phyloP scores from a whole-genome alignment of 2,888 invertebrate genomes.

The Stenolophus ochropezus region DNA sequence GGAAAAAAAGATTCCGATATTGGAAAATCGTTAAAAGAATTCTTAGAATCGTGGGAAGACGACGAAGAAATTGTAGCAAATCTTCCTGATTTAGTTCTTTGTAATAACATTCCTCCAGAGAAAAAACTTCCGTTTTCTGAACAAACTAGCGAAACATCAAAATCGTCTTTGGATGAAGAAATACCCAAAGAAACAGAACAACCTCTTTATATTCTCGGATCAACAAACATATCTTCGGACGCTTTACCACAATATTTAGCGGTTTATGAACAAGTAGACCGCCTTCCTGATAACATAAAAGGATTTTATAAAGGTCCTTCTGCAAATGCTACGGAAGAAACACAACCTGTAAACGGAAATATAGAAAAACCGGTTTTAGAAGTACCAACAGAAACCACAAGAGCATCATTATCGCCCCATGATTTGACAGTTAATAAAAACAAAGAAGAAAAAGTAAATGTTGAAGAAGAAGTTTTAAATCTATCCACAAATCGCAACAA shows the following conservation, averaged over 20 bases:
- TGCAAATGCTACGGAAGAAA: background rate
- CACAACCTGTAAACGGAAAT: background rate
- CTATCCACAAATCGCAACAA: constrained; percentile 49
- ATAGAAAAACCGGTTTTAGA: background rate
- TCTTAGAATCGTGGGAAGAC: constrained; percentile 57
- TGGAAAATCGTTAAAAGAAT: constrained; percentile 52
- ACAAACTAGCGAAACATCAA: constrained; percentile 20
- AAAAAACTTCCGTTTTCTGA: constrained; percentile 18
- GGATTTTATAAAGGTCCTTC: constrained; percentile 43
- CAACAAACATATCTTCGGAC: constrained; percentile 48
- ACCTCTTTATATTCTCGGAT: constrained; percentile 48
- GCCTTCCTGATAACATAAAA: constrained; percentile 51
- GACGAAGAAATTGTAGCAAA: constrained; percentile 58
- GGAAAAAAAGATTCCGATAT: constrained; percentile 48
- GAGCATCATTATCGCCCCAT: constrained; percentile 15
- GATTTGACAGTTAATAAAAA: constrained; percentile 33
- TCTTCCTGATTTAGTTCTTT: constrained; percentile 54
- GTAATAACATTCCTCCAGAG: constrained; percentile 46
- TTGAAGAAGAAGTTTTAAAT: constrained; percentile 39
- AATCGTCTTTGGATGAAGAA: constrained; percentile 10
- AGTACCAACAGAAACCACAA: background rate
- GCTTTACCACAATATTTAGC: constrained; percentile 45
- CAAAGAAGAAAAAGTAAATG: background rate
- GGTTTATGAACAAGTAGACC: constrained; percentile 43
- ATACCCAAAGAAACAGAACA: constrained; percentile 17